These are phyloP conservation scores for Cochlearius cochlearius DNA, from an alignment of 2,113 vertebrate genomes.

Conservation along the genomic window DNA sequence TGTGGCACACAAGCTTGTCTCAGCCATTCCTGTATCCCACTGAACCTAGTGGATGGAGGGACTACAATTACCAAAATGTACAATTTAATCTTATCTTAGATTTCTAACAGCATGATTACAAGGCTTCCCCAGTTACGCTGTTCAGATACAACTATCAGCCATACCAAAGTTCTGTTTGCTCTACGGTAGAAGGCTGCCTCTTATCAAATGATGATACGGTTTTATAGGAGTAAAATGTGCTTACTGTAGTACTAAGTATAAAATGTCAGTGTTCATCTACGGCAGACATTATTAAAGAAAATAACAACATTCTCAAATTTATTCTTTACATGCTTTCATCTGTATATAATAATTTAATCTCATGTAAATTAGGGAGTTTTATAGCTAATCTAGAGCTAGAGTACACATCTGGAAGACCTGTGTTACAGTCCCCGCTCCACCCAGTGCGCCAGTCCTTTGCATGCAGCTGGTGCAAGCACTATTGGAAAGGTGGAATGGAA, in stretches of 20 bases:
- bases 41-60: background rate
- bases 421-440: background rate
- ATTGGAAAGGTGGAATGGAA: background rate
- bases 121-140: background rate
- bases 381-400: background rate
- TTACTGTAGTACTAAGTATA: background rate
- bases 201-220: background rate
- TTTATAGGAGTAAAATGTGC: background rate
- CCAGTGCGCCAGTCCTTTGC: background rate
- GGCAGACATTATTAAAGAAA: background rate
- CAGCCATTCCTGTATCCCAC: background rate
- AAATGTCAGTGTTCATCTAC: background rate
- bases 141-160: background rate
- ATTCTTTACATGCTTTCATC: background rate
- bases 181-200: background rate
- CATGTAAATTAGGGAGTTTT: background rate
- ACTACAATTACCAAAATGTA: background rate
- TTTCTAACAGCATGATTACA: background rate
- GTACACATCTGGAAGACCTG: background rate
- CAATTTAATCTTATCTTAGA: background rate
- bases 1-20: background rate
- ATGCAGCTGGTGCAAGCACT: background rate
- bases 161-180: background rate
- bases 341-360: background rate
- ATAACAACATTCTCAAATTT: background rate